Base-by-base conservation (phyloP, 30 jellyfish, hydroid and myxozoan genomes). In the Aurelia sp. region DNA sequence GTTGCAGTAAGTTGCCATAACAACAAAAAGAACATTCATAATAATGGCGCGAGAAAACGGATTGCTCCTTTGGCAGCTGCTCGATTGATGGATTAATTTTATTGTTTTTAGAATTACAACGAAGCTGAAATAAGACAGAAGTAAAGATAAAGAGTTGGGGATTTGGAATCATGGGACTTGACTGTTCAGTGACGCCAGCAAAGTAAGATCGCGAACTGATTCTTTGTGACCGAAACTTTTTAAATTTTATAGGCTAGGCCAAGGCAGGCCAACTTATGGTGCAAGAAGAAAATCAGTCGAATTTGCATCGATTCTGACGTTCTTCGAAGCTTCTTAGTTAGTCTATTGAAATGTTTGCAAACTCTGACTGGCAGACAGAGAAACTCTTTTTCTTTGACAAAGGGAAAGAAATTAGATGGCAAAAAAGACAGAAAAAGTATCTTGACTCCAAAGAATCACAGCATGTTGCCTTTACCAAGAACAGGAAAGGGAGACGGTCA, bases 371-470 rank as follows among this genome's bases (percentile, higher is more conserved):
- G 93, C 62, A 72, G 81, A 73, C 70, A 22, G 82, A 84, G 27
- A 67, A 84, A 57, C 89, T 76, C 19, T 86, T 76, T 58, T 75
- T 76, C 57, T 86, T 76, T 60, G 89, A 75, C 79, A 86, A 74
- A 51, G 85, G 52, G 40, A 74, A 86, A 71, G 76, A 52, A 4
- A 66, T 16, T n/a, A 72, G 64, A 27, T 66, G 85, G 85, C 83
- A 58, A 17, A 86, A 75, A 65, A 19, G 89, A 31, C 89, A 64
- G 73, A 86, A 86, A 53, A 76, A 53, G 58, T 74, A 78, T 15
- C 52, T 59, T 7, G 95, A 86, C 51, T 73, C 89, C 35, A 63
- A 80, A 48, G 65, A 64, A 0, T 62, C 82, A 33, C 79, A 50
- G n/a, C 62, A 76, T 37, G 66, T 60, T 60, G 81, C 86, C 13